phyloP scores from a whole-genome alignment of 2,113 vertebrate genomes.

The Nycticorax nycticorax region DNA sequence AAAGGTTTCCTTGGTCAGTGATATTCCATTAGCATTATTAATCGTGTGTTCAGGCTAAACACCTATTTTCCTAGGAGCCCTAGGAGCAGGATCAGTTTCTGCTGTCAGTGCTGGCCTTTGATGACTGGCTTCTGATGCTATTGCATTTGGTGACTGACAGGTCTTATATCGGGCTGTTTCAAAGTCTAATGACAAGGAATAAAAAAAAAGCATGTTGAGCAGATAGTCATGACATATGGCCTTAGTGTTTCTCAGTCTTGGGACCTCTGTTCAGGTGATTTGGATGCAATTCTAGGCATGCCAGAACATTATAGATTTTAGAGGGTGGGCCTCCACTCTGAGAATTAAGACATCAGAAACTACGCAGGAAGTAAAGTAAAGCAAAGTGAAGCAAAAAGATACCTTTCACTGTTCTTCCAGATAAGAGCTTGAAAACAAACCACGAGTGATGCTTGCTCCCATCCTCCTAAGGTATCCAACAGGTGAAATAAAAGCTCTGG shows the following conservation, averaged over 20 bases:
- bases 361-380: not conserved
- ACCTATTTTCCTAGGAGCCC: not conserved
- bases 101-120: not conserved
- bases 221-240: not conserved
- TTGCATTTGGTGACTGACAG: not conserved
- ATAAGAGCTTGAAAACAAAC: not conserved
- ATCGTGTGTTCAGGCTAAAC: not conserved
- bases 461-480: not conserved
- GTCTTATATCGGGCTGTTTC: not conserved
- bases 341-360: not conserved
- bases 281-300: not conserved
- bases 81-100: not conserved
- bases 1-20: not conserved
- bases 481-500: not conserved
- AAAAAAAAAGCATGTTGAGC: not conserved
- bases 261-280: not conserved
- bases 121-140: not conserved
- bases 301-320: not conserved
- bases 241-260: not conserved
- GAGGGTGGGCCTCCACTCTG: not conserved
- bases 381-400: not conserved
- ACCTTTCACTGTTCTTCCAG: not conserved
- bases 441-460: fast-evolving
- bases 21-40: not conserved
- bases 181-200: not conserved